Conservation (phyloP, 2,113 vertebrate species). For the Prinia subflava region DNA sequence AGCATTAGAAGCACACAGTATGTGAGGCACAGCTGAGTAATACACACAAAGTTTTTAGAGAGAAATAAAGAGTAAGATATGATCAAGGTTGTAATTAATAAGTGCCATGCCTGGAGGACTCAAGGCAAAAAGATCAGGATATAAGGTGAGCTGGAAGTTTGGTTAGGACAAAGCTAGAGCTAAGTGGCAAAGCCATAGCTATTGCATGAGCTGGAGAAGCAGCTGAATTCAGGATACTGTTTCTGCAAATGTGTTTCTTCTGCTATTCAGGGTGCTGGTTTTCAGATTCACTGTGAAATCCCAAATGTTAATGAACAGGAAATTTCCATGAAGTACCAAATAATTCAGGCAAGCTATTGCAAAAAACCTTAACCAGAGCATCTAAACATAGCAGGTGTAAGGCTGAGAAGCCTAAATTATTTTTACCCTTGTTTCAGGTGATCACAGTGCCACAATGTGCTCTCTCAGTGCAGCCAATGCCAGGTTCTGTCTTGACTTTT, state of each 20-base stretch:
- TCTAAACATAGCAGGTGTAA: background rate
- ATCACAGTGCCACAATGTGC: background rate
- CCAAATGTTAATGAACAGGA: background rate
- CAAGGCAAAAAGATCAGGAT: background rate
- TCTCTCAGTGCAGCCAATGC: slow-evolving; percentile 40
- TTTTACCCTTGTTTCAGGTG: background rate
- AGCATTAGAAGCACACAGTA: background rate
- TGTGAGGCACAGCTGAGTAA: background rate
- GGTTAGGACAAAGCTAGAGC: background rate
- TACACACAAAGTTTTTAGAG: background rate
- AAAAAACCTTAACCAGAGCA: background rate
- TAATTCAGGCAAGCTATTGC: background rate
- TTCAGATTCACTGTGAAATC: background rate
- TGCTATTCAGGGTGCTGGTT: background rate
- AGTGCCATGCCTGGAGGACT: background rate
- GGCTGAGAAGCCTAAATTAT: background rate
- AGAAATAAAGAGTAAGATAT: background rate
- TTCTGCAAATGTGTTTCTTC: background rate
- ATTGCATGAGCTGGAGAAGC: background rate
- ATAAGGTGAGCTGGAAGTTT: background rate
- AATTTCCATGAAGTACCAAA: background rate
- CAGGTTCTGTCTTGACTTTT: slow-evolving; percentile 56
- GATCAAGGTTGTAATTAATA: background rate
- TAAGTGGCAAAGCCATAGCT: background rate
- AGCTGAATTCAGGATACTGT: background rate